These are phyloP conservation scores for Sebastes schlegelii DNA, from an alignment of 2,113 vertebrate species.

Conservation along the genomic window DNA sequence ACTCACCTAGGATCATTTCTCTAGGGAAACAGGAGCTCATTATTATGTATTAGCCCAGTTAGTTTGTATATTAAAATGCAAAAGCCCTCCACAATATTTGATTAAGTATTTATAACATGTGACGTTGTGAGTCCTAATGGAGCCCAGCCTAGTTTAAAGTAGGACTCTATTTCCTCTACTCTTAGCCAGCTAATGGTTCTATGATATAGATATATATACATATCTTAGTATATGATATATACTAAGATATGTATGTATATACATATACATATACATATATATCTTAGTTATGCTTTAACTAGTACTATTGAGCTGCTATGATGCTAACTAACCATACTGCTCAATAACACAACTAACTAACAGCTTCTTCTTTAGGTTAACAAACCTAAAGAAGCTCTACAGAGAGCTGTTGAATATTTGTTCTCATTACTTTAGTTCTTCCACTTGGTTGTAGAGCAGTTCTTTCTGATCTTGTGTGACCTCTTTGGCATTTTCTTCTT, in stretches of 20 bases:
- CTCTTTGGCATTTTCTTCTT: conserved; percentile 1
- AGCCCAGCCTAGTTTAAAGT: not conserved
- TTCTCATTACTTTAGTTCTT: conserved; percentile 60
- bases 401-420: not conserved
- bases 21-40: not conserved
- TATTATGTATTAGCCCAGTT: not conserved
- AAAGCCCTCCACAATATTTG: not conserved
- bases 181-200: not conserved
- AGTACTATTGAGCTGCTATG: not conserved
- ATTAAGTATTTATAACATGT: not conserved
- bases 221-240: too few species aligned
- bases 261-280: too few species aligned
- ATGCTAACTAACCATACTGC: not conserved
- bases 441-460: conserved; percentile 13
- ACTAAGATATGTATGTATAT: too few species aligned
- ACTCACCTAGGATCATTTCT: not conserved
- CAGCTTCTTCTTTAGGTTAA: not conserved
- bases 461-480: conserved; percentile 2
- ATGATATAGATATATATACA: not conserved
- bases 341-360: not conserved
- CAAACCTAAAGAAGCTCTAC: not conserved
- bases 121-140: not conserved
- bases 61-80: not conserved
- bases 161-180: too few species aligned
- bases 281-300: not conserved